Percentiles rank a stretch among this genome's conserved stretches.
phyloP scores from a whole-genome alignment of 2,888 invertebrate genomes.

The Mythimna albipuncta region DNA sequence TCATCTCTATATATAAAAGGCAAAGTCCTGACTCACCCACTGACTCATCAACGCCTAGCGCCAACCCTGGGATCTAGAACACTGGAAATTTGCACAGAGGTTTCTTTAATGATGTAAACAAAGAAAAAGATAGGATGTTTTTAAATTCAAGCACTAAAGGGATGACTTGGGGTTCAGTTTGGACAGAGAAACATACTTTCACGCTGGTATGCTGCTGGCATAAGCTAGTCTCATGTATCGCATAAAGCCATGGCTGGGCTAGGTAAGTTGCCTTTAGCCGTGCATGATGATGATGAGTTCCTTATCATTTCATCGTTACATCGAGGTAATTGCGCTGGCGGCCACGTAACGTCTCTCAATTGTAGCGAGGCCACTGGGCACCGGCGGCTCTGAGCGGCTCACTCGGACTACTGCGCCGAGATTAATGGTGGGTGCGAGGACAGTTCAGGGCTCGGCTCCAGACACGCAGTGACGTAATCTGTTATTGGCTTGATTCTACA shows the following conservation, averaged over 20 bases:
- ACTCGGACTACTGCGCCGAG: conserved; percentile 1
- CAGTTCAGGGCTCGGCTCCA: conserved; percentile 7
- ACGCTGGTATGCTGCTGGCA: too few relatives aligned
- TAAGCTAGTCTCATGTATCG: too few relatives aligned
- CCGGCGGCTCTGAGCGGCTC: neutral
- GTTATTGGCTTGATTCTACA: neutral
- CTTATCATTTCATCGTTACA: conserved; percentile 6
- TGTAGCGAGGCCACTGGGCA: conserved; percentile 16
- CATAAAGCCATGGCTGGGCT: neutral
- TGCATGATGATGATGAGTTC: neutral
- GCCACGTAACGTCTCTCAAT: conserved; percentile 3
- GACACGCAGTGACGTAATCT: neutral
- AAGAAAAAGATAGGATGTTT: neutral
- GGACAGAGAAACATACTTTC: too few relatives aligned
- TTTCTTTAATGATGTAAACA: neutral
- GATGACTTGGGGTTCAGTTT: too few relatives aligned
- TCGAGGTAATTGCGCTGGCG: neutral
- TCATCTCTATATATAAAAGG: neutral
- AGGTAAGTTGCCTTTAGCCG: neutral
- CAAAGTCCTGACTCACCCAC: neutral
- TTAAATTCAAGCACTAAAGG: too few relatives aligned
- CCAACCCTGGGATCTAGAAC: too few relatives aligned
- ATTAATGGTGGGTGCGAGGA: conserved; percentile 7
- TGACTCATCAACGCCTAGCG: too few relatives aligned
- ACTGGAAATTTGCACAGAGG: neutral